A percentile compares a stretch with the other conserved stretches of the same genome.
Evolutionary conservation across 2,888 invertebrate genomes (phyloP).

Genomic region (Nomada lathburiana): DNA sequence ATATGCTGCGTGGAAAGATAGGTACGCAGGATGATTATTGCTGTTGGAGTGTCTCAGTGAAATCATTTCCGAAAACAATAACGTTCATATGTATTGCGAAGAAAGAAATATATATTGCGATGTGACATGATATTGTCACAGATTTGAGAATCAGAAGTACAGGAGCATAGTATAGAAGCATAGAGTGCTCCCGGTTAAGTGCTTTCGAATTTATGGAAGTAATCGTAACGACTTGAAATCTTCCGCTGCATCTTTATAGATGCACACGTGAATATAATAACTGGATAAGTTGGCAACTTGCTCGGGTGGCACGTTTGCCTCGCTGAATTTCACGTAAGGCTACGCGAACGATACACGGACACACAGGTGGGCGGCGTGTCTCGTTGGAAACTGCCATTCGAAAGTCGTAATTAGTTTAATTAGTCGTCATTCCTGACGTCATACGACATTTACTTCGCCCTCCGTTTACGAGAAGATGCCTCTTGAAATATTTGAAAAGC

Average conservation of each 20-base stretch:
- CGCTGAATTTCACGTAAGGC: background rate
- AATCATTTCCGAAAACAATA: too few species aligned
- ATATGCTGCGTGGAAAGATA: too few species aligned
- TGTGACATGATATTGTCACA: too few species aligned
- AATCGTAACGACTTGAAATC: slow-evolving; percentile 15
- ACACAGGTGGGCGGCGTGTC: background rate
- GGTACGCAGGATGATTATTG: too few species aligned
- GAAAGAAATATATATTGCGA: too few species aligned
- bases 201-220: slow-evolving; percentile 19
- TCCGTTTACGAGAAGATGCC: background rate
- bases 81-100: too few species aligned
- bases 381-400: slow-evolving; percentile 73
- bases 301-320: background rate
- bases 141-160: too few species aligned
- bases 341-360: background rate
- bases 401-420: slow-evolving; percentile 77
- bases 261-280: slow-evolving; percentile 22
- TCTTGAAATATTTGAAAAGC: background rate
- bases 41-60: too few species aligned
- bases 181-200: slow-evolving; percentile 2
- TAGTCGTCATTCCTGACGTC: slow-evolving; percentile 51
- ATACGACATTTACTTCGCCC: slow-evolving; percentile 1
- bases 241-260: slow-evolving; percentile 15
- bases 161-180: too few species aligned
- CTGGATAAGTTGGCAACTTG: slow-evolving; percentile 26